Conservation (phyloP, 1,140 invertebrate species). For the Diprion similis region DNA sequence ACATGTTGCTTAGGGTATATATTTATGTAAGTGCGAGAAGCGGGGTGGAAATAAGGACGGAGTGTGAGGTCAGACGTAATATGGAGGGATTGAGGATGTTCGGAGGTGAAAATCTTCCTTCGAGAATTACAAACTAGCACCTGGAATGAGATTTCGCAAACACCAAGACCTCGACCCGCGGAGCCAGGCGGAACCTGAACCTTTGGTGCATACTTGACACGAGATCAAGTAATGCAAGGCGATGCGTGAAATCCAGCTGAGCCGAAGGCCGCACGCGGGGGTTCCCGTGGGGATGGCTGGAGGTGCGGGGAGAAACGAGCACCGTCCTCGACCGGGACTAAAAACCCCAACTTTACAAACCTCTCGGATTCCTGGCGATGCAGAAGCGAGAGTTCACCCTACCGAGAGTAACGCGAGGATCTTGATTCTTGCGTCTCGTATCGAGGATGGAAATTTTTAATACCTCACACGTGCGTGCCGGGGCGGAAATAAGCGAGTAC, state of each 20-base stretch:
- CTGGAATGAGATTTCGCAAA: too few relatives aligned
- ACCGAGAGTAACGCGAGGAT: constrained; percentile 1
- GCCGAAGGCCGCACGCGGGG: constrained; percentile 31
- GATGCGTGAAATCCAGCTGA: constrained; percentile 51
- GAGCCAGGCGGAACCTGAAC: neutral
- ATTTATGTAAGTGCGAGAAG: too few relatives aligned
- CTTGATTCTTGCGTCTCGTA: neutral
- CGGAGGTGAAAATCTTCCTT: too few relatives aligned
- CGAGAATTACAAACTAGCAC: too few relatives aligned
- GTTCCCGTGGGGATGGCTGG: constrained; percentile 24
- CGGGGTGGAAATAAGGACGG: too few relatives aligned
- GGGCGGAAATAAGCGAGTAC: too few relatives aligned
- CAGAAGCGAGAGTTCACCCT: neutral
- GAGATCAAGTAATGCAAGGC: constrained; percentile 46
- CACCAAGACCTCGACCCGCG: too few relatives aligned
- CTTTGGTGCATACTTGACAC: constrained; percentile 37
- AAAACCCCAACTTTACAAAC: constrained; percentile 5
- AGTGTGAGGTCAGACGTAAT: too few relatives aligned
- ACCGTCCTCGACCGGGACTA: neutral
- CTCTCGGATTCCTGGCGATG: constrained; percentile 1
- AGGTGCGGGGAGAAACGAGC: neutral
- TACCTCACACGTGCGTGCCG: too few relatives aligned
- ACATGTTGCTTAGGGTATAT: too few relatives aligned
- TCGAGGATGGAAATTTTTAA: too few relatives aligned
- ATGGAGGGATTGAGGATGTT: too few relatives aligned